Evolutionary conservation across 1,140 invertebrate species (phyloP), one percentile per base, ranked within the genome.

Genomic region (Macrosteles quadrilineatus): DNA sequence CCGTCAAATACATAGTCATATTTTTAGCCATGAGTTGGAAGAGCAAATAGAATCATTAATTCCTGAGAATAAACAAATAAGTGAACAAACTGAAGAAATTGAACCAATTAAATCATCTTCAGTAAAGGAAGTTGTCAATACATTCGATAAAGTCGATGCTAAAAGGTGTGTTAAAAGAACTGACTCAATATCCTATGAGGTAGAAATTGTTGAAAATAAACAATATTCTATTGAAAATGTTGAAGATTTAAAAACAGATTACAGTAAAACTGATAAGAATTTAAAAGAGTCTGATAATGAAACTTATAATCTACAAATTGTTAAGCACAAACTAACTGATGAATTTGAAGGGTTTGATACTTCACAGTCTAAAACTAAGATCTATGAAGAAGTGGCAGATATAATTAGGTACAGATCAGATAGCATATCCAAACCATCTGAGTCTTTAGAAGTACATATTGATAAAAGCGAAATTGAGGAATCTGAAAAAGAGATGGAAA

Each of bases 401-500:
- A 68, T 72, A 29, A 69, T 78, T 63, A 74, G 76, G 25, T 78
- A 76, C 53, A 77, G 78, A 73, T 75, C 73, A 66, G 79, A 80
- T 55, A 72, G 70, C n/a, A 77, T 78, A 11, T 76, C 76, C 2
- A 81, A 80, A 74, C 78, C 78, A 14, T 77, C 76, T 40, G 81
- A 82, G 73, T 82, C 81, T 12, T 75, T 82, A 70, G 82, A 84
- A 76, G 80, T 83, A 14, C 81, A 83, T 69, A 79, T 84, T 21
- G 83, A 84, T 74, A 84, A 84, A 75, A 84, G 82, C 73, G 82
- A 83, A 77, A 76, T 80, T 11, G 83, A 84, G 76, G 80, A 80
- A 55, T 80, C 78, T 25, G 81, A 83, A 77, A 83, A 83, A 76
- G 71, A 77, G 21, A 76, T 76, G 23, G 81, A 82, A 55, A 57